Percentiles rank a stretch among this genome's conserved stretches.
Evolutionary conservation across 1,140 invertebrate species (phyloP).

Genomic region (Bilobella aurantiaca): DNA sequence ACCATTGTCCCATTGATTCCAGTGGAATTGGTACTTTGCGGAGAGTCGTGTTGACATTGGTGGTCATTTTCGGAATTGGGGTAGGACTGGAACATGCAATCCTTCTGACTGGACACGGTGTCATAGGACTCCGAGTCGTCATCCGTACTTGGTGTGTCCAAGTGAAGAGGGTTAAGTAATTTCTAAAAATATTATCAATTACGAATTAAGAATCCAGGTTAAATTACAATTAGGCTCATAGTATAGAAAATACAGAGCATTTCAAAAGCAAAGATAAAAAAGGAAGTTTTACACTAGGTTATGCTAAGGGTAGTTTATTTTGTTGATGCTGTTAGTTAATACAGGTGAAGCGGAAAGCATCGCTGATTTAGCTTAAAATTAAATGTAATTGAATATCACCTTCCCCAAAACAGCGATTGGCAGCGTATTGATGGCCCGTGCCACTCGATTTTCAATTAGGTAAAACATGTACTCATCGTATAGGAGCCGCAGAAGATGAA

Average conservation of each 20-base stretch:
- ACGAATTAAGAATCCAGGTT: no score
- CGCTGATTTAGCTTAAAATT: no score
- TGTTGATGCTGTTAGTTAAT: no score
- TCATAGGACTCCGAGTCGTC: conserved; percentile 3
- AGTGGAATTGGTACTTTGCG: background rate
- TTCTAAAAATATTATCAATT: background rate
- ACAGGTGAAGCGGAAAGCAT: no score
- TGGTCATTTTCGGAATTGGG: background rate
- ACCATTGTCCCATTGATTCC: background rate
- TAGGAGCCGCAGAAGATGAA: conserved; percentile 91
- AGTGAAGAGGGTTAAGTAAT: background rate
- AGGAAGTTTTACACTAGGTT: no score
- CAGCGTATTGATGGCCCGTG: conserved; percentile 74
- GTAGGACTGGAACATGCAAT: background rate
- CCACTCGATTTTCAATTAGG: conserved; percentile 92
- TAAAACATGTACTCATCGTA: conserved; percentile 99
- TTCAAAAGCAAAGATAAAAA: no score
- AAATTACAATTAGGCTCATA: no score
- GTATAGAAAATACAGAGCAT: no score
- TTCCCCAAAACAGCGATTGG: conserved; percentile 89
- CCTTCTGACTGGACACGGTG: background rate
- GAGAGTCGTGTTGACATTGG: background rate
- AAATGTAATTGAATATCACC: conserved; percentile 11
- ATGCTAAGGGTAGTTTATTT: no score
- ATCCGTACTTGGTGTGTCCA: background rate